Evolutionary conservation across 1,140 invertebrate genomes (phyloP).

Genomic region (Melanaphis sacchari): DNA sequence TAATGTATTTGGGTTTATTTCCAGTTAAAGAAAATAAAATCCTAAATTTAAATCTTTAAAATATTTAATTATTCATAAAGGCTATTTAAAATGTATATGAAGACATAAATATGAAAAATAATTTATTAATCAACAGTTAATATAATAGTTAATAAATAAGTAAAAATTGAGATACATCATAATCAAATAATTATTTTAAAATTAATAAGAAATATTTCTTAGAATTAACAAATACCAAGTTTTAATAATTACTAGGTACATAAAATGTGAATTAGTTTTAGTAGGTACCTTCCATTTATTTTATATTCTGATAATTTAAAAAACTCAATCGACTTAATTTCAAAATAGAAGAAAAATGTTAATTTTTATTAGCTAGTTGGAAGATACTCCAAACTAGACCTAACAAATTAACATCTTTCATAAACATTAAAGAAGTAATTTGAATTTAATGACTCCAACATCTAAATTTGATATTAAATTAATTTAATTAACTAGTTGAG

Average conservation of each 20-base stretch:
- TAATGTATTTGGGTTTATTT: background rate
- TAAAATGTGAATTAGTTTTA: background rate
- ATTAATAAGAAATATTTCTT: background rate
- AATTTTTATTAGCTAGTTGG: no score
- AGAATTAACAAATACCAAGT: background rate
- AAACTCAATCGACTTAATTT: background rate
- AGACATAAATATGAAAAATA: background rate
- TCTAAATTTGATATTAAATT: no score
- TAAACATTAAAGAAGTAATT: no score
- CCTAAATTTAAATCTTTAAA: background rate
- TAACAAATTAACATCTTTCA: no score
- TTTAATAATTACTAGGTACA: background rate
- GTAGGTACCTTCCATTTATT: background rate
- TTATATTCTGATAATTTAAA: background rate
- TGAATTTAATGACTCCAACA: no score
- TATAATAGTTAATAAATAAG: background rate
- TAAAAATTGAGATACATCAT: background rate
- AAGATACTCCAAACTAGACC: no score
- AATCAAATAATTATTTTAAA: background rate
- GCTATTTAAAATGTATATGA: background rate
- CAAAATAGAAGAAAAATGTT: background rate
- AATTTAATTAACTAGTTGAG: no score
- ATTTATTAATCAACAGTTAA: background rate
- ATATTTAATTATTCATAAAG: background rate
- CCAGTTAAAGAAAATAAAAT: background rate